Percentiles rank a stretch among this genome's conserved stretches.
Conservation (phyloP, 2,113 vertebrate genomes). For the Platycercus adscitus region DNA sequence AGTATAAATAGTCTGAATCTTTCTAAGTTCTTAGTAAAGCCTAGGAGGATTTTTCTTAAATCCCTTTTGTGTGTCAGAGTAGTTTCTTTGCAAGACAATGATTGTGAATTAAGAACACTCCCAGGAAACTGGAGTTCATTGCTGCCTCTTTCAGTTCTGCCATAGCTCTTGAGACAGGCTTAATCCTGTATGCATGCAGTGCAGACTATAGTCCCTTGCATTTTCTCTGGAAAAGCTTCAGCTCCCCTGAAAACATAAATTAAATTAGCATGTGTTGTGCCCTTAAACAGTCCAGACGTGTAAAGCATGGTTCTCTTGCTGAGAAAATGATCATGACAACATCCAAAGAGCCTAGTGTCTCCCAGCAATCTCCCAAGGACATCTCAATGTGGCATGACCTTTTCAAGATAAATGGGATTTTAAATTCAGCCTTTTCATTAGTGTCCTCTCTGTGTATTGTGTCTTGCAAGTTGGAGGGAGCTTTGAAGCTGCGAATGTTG, state of each 20-base stretch:
- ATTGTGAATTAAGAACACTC: background rate
- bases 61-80: background rate
- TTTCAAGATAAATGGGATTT: constrained; percentile 71
- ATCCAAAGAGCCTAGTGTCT: constrained; percentile 50
- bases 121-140: background rate
- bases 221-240: background rate
- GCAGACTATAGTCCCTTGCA: background rate
- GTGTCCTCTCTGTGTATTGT: constrained; percentile 13
- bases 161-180: background rate
- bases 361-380: constrained; percentile 50
- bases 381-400: constrained; percentile 53
- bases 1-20: background rate
- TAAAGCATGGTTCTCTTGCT: constrained; percentile 55
- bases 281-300: constrained; percentile 28
- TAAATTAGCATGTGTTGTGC: constrained; percentile 18
- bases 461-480: constrained; percentile 35
- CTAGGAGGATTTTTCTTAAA: background rate
- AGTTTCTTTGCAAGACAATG: background rate
- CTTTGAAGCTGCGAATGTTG: constrained; percentile 49
- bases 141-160: background rate
- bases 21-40: background rate
- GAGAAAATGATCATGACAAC: constrained; percentile 40
- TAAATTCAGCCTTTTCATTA: constrained; percentile 63
- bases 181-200: background rate
- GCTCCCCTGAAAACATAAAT: constrained; percentile 24